Conservation (phyloP, 1,140 invertebrate genomes). For the Pectinophora gossypiella region DNA sequence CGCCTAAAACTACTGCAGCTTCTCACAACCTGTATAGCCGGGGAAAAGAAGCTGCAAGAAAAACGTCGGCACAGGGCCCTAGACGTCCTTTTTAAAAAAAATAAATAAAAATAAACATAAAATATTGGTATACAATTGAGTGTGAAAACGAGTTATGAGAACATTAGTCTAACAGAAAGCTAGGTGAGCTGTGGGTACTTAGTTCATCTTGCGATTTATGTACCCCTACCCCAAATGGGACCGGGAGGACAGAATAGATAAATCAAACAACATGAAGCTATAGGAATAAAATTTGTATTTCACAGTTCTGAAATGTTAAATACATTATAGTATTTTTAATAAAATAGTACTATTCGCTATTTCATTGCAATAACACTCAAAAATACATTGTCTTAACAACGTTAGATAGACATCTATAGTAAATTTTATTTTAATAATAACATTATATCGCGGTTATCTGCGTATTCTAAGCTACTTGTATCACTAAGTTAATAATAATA, state of each 20-base stretch:
- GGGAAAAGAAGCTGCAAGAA: no score
- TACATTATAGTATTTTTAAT: conserved; percentile 48
- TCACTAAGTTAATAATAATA: conserved; percentile 20
- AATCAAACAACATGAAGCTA: conserved; percentile 47
- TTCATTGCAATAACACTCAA: conserved; percentile 63
- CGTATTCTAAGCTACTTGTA: conserved; percentile 17
- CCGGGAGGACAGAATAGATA: conserved; percentile 15
- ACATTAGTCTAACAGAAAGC: no score
- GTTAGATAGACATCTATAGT: conserved; percentile 33
- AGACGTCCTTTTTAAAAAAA: no score
- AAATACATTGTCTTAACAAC: conserved; percentile 63
- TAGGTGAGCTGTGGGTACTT: no score
- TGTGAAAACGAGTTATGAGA: no score
- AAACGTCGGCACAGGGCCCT: no score
- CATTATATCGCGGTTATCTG: conserved; percentile 20
- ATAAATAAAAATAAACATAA: no score
- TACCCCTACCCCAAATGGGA: no score
- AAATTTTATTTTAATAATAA: conserved; percentile 16
- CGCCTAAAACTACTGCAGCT: no score
- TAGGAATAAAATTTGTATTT: conserved; percentile 72
- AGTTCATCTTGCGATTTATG: no score
- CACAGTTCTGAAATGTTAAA: conserved; percentile 60
- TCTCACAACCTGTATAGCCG: no score
- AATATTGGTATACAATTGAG: no score
- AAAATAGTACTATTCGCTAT: conserved; percentile 8